phyloP scores from a whole-genome alignment of 2,113 vertebrate genomes.

The Diadophis punctatus region DNA sequence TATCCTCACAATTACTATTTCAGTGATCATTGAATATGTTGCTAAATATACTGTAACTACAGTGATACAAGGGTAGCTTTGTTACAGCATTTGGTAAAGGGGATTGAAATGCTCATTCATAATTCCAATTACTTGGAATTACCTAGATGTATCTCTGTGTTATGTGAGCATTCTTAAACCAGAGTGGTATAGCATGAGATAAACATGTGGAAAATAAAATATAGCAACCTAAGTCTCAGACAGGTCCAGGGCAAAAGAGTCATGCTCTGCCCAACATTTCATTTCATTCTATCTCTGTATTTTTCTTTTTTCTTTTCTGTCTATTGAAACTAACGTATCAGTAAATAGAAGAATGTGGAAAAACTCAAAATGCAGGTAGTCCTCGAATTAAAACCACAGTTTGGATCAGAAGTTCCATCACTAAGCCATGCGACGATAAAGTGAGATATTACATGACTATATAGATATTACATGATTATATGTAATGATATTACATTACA shows the following conservation, averaged over 20 bases:
- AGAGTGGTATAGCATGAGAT: not conserved
- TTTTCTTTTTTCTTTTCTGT: not conserved
- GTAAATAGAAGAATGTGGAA: not conserved
- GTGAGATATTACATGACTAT: not conserved
- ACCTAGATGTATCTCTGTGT: not conserved
- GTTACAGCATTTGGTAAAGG: not conserved
- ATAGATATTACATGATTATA: not conserved
- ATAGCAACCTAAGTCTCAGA: not conserved
- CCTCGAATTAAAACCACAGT: not conserved
- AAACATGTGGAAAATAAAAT: not conserved
- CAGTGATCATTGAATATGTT: not conserved
- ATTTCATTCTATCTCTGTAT: not conserved
- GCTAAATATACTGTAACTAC: not conserved
- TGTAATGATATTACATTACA: too few relatives aligned
- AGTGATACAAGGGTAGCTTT: not conserved
- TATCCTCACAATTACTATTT: not conserved
- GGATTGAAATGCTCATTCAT: not conserved
- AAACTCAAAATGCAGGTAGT: not conserved
- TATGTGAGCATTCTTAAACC: not conserved
- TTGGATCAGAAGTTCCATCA: not conserved
- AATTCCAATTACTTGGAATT: not conserved
- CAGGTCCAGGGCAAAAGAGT: not conserved
- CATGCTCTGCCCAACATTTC: not conserved
- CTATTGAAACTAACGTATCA: not conserved
- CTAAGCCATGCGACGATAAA: not conserved